Base-by-base conservation (phyloP, 2,888 invertebrate species). In the Cheilosia vulpina region DNA sequence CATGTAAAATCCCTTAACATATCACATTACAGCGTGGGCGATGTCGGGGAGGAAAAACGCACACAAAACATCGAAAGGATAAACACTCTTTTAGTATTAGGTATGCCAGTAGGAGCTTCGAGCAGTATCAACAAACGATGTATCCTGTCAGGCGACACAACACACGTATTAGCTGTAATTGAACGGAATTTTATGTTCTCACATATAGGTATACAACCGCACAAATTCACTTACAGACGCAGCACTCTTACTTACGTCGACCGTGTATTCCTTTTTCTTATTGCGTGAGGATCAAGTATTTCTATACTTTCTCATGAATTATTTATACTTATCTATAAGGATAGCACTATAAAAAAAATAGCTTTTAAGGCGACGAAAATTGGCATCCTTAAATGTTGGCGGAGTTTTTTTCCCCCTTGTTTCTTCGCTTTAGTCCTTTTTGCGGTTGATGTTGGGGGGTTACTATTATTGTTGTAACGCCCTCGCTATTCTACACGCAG, bases 161-260 rank as follows among this genome's bases (percentile, higher is more conserved):
- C 65, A 76, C 65, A 63, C 69, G 76, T 76, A 57, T 52, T 63
- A 58, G 68, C 73, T 53, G 68, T 71, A 71, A 84, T 80, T 75
- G 75, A 79, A 84, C 58, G 72, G 60, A 79, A 63, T 79, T 83
- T 73, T 83, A 79, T 75, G 75, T 69, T 73, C 73, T 24, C 79
- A 84, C 84, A 75, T 65, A 38, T 13, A 38, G 13, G 53, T 62
- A 60, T 47, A 50, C 27, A 41, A 43, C 58, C 66, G 66, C 66
- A 60, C 75, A 65, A 76, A 17, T 75, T 66, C 66, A 66, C 65
- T 52, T 41, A 50, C 17, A 65, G 27, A 65, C 57, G 45, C 57
- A 31, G 27, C 27, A 75, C 31, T 43, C 75, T 34, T 34, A 66
- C 31, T 66, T 47, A 53, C 75, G 72, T 76, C 47, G 55, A 5